A percentile compares a stretch with the other conserved stretches of the same genome.
Evolutionary conservation across 2,797 vertebrate species (phyloP).

Genomic region (Lacerta agilis): DNA sequence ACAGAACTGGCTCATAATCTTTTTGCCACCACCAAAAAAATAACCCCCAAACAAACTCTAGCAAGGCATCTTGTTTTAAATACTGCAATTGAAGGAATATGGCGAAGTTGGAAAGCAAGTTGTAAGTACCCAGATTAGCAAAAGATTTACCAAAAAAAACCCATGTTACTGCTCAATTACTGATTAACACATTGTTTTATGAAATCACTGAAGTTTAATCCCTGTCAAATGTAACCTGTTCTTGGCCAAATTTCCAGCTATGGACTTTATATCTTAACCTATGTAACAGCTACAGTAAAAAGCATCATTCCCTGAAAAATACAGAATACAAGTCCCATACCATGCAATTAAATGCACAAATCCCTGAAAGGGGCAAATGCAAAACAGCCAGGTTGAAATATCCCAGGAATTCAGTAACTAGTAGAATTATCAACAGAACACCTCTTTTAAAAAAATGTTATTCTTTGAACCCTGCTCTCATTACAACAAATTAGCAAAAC

Average conservation of each 20-base stretch:
- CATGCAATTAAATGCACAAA: background rate
- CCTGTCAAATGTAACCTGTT: slow-evolving; percentile 50
- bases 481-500: background rate
- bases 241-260: slow-evolving; percentile 39
- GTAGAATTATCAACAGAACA: background rate
- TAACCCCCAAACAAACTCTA: background rate
- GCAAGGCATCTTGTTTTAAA: background rate
- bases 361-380: background rate
- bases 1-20: background rate
- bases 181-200: slow-evolving; percentile 57
- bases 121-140: slow-evolving; percentile 29
- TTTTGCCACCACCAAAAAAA: background rate
- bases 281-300: background rate
- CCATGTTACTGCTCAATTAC: slow-evolving; percentile 57
- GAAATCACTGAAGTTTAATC: slow-evolving; percentile 56
- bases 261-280: slow-evolving; percentile 28
- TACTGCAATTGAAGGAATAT: background rate
- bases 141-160: slow-evolving; percentile 55
- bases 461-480: background rate
- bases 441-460: background rate
- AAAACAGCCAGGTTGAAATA: background rate
- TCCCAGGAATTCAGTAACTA: background rate
- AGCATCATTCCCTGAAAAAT: background rate
- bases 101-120: background rate
- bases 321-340: background rate